Percentiles rank a stretch among this genome's conserved stretches.
Evolutionary conservation across 2,797 vertebrate species (phyloP).

Genomic region (Centroberyx gerrardi): DNA sequence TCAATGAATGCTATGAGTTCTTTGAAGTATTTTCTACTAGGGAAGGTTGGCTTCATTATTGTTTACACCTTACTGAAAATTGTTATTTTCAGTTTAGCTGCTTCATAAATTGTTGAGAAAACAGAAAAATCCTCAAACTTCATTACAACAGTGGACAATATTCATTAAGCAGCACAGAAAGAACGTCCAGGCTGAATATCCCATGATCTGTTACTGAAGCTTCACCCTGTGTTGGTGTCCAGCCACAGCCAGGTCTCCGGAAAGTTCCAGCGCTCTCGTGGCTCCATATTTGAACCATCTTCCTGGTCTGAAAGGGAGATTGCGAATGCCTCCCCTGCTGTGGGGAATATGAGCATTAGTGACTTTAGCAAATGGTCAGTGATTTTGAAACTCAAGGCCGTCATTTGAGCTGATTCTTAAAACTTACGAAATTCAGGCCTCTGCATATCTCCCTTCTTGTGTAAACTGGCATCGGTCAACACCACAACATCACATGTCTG

Average conservation of each 20-base stretch:
- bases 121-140: no score
- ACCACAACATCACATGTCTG: constrained; percentile 89
- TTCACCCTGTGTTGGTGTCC: constrained; percentile 85
- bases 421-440: constrained; percentile 55
- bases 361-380: neutral
- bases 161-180: no score
- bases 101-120: no score
- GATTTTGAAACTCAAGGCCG: neutral
- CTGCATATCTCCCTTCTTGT: constrained; percentile 33
- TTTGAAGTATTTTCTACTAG: no score
- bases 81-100: no score
- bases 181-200: neutral
- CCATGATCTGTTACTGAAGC: neutral
- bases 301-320: fast-evolving
- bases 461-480: constrained; percentile 88
- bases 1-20: no score
- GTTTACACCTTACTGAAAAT: no score
- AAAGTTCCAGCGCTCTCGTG: constrained; percentile 84
- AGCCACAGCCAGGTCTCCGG: constrained; percentile 96
- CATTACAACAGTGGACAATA: no score
- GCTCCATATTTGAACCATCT: neutral
- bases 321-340: constrained; percentile 39
- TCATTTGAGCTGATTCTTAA: neutral
- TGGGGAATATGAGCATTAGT: constrained; percentile 20
- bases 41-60: no score